Base-by-base conservation (phyloP, 2,113 vertebrate species). In the Triplophysa rosa region DNA sequence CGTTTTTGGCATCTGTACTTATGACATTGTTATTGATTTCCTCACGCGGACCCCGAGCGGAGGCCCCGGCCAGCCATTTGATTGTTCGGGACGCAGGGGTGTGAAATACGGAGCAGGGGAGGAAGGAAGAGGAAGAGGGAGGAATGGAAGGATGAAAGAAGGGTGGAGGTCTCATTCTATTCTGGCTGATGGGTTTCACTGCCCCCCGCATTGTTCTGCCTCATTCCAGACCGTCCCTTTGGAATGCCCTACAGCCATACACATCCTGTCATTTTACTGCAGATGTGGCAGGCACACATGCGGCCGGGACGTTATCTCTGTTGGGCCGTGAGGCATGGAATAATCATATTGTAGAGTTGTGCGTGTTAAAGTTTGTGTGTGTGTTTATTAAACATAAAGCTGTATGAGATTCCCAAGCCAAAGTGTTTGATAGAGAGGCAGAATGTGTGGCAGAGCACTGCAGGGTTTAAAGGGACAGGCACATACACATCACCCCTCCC, bases 61-160 rank as follows among this genome's bases (percentile, higher is more conserved):
- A 68, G 69, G 73, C 63, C 70, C 45, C 45, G 66, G 69, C 77
- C 89, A 85, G 91, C 91, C 91, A 90, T 89, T 87, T 88, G 88
- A 93, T 92, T 92, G 92, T 93, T 91, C 75, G 67, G 87, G 71
- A 87, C 78, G 62, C 84, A 88, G 83, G 89, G 90, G 91, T 91
- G 92, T 92, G 92, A 90, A 89, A 88, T 92, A 90, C 89, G 91
- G 90, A 90, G 88, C 89, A 88, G 86, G 71, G 84, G 91, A 93
- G 92, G 92, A 93, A 93, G 93, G 92, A 93, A 94, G 91, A 93
- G 93, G 92, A 93, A 94, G 91, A 88, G 42, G 90, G 72, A 70
- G 67, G 52, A 52, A 77, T 29, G 54, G 47, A 80, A 80, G 77
- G 78, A 80, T 71, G 67, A 70, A 81, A 80, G 29, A 79, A n/a